These are phyloP conservation scores for Hyles vespertilio DNA, from an alignment of 1,140 invertebrate genomes.

Conservation along the genomic window DNA sequence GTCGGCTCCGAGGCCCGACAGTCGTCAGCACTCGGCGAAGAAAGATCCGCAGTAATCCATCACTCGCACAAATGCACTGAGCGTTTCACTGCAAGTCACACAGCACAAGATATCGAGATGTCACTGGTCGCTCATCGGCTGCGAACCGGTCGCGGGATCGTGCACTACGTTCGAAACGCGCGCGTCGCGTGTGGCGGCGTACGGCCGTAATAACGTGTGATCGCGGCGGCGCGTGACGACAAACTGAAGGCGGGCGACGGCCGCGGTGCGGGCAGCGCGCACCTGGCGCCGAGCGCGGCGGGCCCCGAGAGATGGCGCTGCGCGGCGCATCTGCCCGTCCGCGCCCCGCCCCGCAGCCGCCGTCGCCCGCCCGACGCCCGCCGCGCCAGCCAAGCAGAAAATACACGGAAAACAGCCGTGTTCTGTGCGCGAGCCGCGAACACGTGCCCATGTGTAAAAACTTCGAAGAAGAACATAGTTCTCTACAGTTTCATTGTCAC, in stretches of 20 bases:
- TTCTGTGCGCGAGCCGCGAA: slow-evolving; percentile 52
- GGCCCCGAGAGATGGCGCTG: slow-evolving; percentile 65
- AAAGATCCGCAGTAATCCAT: slow-evolving; percentile 67
- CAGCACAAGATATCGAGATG: slow-evolving; percentile 63
- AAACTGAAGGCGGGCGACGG: slow-evolving; percentile 66
- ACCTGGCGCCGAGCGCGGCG: slow-evolving; percentile 46
- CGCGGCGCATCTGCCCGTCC: slow-evolving; percentile 62
- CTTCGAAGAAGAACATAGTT: slow-evolving; percentile 40
- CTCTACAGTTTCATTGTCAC: slow-evolving; percentile 29
- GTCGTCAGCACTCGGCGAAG: slow-evolving; percentile 56
- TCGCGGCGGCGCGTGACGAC: slow-evolving; percentile 63
- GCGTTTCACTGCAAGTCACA: slow-evolving; percentile 71
- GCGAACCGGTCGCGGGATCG: slow-evolving; percentile 63
- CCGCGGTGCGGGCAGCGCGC: slow-evolving; percentile 60
- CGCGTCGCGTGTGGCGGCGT: slow-evolving; percentile 59
- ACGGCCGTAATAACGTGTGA: slow-evolving; percentile 49
- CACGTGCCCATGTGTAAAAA: slow-evolving; percentile 69
- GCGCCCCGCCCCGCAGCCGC: slow-evolving; percentile 24
- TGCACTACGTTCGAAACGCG: slow-evolving; percentile 70
- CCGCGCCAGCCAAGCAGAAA: slow-evolving; percentile 53
- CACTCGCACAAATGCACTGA: slow-evolving; percentile 68
- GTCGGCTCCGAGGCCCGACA: slow-evolving; percentile 49
- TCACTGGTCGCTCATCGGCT: slow-evolving; percentile 66
- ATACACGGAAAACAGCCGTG: slow-evolving; percentile 67
- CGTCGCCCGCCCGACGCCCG: slow-evolving; percentile 20